phyloP scores from a whole-genome alignment of 2,888 invertebrate species.

The Cantharis flavilabris region DNA sequence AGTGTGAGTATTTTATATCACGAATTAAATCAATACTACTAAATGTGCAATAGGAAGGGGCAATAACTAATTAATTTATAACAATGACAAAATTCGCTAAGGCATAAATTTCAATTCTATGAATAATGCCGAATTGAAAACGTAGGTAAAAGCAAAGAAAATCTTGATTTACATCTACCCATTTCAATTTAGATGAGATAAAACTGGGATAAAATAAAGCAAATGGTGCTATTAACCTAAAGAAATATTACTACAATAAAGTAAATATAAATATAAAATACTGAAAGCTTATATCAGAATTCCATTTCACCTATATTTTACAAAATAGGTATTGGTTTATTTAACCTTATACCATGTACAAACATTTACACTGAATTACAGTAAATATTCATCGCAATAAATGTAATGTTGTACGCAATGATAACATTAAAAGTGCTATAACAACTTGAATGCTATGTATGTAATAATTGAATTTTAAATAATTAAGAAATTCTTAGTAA shows the following conservation, averaged over 20 bases:
- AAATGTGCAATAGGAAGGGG: neutral
- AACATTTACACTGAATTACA: neutral
- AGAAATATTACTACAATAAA: constrained; percentile 1
- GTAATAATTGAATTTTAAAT: constrained; percentile 12
- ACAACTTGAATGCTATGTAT: neutral
- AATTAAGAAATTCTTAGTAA: constrained; percentile 7
- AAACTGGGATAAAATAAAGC: neutral
- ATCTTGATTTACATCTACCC: constrained; percentile 1
- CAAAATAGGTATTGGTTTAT: neutral
- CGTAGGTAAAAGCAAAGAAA: neutral
- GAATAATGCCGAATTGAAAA: constrained; percentile 2
- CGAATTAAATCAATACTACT: neutral
- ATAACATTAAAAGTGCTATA: neutral
- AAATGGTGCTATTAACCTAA: neutral
- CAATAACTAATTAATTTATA: constrained; percentile 2
- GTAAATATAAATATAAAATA: neutral
- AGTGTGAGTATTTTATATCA: neutral
- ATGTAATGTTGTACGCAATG: neutral
- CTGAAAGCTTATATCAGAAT: neutral
- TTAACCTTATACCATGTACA: neutral
- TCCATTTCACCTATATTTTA: neutral
- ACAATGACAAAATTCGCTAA: constrained; percentile 1
- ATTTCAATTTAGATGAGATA: neutral
- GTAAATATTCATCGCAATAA: neutral
- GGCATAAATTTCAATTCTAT: constrained; percentile 2